phyloP scores from a whole-genome alignment of 1,140 invertebrate genomes.

The Papilio polyxenes region DNA sequence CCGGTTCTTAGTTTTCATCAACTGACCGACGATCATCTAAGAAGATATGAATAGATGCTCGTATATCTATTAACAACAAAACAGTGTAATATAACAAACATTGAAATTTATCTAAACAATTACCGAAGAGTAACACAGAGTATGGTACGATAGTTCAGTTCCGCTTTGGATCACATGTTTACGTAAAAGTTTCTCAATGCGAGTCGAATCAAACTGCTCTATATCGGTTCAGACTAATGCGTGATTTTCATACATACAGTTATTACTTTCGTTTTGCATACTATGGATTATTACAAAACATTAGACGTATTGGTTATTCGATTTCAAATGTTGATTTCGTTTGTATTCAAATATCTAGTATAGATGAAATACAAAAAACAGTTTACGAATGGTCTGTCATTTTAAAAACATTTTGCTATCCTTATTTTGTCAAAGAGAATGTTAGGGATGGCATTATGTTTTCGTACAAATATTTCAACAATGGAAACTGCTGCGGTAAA shows the following conservation, averaged over 20 bases:
- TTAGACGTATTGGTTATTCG: not conserved
- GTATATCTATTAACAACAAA: not conserved
- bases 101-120: constrained; percentile 24
- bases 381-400: too few relatives aligned
- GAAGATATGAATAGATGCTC: constrained; percentile 1
- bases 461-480: too few relatives aligned
- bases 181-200: constrained; percentile 29
- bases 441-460: not conserved
- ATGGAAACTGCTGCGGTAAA: not conserved
- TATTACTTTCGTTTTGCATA: not conserved
- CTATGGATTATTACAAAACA: not conserved
- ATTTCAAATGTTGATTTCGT: too few relatives aligned
- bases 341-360: not conserved
- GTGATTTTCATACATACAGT: not conserved
- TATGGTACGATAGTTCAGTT: constrained; percentile 16
- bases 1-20: not conserved
- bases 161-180: constrained; percentile 30
- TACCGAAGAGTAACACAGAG: not conserved
- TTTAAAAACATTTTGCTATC: not conserved
- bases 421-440: not conserved
- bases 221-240: constrained; percentile 22
- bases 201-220: constrained; percentile 10
- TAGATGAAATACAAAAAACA: too few relatives aligned
- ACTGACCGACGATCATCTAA: not conserved
- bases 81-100: constrained; percentile 7